phyloP scores from a whole-genome alignment of 2,888 invertebrate species.

The Onthophagus sagittarius region DNA sequence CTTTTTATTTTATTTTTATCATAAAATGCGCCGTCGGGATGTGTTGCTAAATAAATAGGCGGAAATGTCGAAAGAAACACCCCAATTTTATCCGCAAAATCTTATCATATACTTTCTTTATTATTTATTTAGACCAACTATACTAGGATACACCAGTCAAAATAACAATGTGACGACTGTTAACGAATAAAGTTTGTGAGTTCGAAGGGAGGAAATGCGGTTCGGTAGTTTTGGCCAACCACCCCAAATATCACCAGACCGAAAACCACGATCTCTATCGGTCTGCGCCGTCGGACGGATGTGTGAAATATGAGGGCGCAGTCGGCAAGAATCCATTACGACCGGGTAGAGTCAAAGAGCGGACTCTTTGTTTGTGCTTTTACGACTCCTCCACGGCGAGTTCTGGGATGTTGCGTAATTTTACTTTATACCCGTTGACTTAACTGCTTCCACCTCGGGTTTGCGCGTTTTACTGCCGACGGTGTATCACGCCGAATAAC shows the following conservation, averaged over 20 bases:
- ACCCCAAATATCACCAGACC: background rate
- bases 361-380: background rate
- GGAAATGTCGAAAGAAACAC: background rate
- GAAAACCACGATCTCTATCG: background rate
- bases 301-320: background rate
- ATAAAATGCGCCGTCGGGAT: background rate
- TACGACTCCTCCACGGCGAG: background rate
- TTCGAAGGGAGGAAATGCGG: background rate
- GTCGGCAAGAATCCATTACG: background rate
- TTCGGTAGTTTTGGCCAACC: background rate
- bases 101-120: background rate
- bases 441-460: background rate
- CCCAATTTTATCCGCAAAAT: background rate
- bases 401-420: background rate
- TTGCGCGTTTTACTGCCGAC: background rate
- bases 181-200: background rate
- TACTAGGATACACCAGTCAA: background rate
- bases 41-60: background rate
- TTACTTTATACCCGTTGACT: background rate
- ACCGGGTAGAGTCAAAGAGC: background rate
- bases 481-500: background rate
- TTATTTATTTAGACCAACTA: no score
- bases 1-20: slow-evolving; percentile 19
- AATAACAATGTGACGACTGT: background rate
- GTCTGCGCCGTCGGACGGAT: background rate